Conservation (phyloP, 2,113 vertebrate genomes). For the Mustela nigripes region DNA sequence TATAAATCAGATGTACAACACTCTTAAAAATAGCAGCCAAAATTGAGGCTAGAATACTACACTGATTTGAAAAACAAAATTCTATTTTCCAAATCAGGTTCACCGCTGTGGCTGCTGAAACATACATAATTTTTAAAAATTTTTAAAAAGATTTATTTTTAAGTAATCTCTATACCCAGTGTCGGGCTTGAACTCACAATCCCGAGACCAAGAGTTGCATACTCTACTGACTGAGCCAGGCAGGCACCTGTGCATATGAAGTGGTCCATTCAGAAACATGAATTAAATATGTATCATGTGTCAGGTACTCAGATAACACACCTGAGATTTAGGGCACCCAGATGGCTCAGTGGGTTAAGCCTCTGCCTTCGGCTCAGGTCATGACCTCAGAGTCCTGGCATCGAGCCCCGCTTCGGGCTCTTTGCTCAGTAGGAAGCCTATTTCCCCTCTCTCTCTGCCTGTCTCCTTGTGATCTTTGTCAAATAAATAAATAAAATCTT, state of each 20-base stretch:
- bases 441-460: too few relatives aligned
- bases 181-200: background rate
- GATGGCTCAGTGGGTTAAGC: too few relatives aligned
- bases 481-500: too few relatives aligned
- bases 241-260: background rate
- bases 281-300: background rate
- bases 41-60: background rate
- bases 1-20: background rate
- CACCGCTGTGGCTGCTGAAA: background rate
- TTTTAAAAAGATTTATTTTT: background rate
- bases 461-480: too few relatives aligned
- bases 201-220: background rate
- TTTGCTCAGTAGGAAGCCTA: too few relatives aligned
- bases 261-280: background rate
- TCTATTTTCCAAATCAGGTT: background rate
- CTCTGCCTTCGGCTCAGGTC: too few relatives aligned
- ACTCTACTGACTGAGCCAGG: background rate
- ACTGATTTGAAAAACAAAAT: background rate
- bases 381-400: too few relatives aligned
- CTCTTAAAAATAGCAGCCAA: conserved; percentile 33
- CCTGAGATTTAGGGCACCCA: background rate
- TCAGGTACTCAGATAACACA: background rate
- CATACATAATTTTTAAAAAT: rapidly evolving
- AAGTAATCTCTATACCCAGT: background rate
- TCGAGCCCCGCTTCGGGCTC: too few relatives aligned